Evolutionary conservation across 2,888 invertebrate genomes (phyloP).

Genomic region (Sphaeridia pumilis): DNA sequence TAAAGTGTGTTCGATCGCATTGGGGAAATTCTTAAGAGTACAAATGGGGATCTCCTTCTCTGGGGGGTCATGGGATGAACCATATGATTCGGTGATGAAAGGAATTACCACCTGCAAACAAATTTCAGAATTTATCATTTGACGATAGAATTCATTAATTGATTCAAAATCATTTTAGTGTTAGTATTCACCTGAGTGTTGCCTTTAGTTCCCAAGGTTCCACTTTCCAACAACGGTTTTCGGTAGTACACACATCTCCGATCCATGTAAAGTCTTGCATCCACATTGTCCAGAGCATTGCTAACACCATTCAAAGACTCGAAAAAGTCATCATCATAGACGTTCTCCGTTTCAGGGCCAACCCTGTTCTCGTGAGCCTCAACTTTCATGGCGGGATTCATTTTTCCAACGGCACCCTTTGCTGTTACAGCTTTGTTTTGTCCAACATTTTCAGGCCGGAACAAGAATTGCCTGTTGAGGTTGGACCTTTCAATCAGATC

Average conservation of each 20-base stretch:
- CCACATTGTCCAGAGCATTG: slow-evolving; percentile 95
- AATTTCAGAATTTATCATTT: no score
- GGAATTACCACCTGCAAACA: slow-evolving; percentile 72
- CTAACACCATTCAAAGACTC: slow-evolving; percentile 84
- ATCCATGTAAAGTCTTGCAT: slow-evolving; percentile 97
- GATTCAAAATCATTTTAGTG: background rate
- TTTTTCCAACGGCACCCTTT: slow-evolving; percentile 67
- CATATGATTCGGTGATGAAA: slow-evolving; percentile 91
- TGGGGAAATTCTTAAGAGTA: slow-evolving; percentile 97
- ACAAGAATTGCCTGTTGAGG: slow-evolving; percentile 95
- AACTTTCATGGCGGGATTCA: slow-evolving; percentile 71
- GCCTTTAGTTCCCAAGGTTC: slow-evolving; percentile 96
- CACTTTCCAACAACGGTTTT: slow-evolving; percentile 91
- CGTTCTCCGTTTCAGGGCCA: slow-evolving; percentile 83
- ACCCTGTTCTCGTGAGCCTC: slow-evolving; percentile 78
- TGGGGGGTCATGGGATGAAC: slow-evolving; percentile 91
- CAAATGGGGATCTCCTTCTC: slow-evolving; percentile 99
- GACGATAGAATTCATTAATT: no score
- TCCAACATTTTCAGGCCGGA: slow-evolving; percentile 87
- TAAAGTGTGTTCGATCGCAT: slow-evolving; percentile 90
- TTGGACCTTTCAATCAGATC: slow-evolving; percentile 98
- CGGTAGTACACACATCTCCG: slow-evolving; percentile 93
- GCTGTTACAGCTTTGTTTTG: slow-evolving; percentile 84
- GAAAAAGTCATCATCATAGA: slow-evolving; percentile 92
- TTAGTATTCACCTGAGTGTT: slow-evolving; percentile 61